Evolutionary conservation across 2,113 vertebrate species (phyloP).

Genomic region (Athene noctua): DNA sequence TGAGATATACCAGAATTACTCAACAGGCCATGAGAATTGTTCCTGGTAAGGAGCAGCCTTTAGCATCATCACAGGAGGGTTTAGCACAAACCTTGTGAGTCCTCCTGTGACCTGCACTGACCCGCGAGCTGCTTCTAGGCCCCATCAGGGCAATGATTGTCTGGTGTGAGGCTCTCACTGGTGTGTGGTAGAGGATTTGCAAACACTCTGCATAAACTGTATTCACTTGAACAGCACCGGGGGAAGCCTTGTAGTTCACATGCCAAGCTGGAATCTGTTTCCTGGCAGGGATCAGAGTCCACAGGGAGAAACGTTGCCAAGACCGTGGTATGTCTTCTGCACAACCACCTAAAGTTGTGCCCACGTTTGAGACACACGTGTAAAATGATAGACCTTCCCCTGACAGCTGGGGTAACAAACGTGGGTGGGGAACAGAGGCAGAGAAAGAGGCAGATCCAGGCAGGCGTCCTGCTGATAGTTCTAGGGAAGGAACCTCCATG

Average conservation of each 20-base stretch:
- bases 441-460: background rate
- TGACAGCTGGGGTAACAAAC: too few species aligned
- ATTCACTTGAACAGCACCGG: background rate
- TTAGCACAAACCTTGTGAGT: background rate
- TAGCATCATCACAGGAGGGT: background rate
- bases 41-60: background rate
- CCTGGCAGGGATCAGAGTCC: background rate
- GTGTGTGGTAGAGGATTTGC: background rate
- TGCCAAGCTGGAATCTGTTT: background rate
- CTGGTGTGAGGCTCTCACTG: rapidly evolving
- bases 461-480: background rate
- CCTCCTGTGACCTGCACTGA: background rate
- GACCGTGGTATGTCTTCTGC: background rate
- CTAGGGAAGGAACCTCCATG: background rate
- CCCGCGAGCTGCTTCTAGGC: background rate
- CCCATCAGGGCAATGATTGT: rapidly evolving
- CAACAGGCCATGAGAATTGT: background rate
- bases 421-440: background rate
- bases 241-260: background rate
- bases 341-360: background rate
- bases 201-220: rapidly evolving
- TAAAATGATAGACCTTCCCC: background rate
- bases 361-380: background rate
- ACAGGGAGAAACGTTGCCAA: background rate
- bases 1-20: background rate